These are phyloP conservation scores for Eupeodes corollae DNA, from an alignment of 1,140 invertebrate species.

Conservation along the genomic window DNA sequence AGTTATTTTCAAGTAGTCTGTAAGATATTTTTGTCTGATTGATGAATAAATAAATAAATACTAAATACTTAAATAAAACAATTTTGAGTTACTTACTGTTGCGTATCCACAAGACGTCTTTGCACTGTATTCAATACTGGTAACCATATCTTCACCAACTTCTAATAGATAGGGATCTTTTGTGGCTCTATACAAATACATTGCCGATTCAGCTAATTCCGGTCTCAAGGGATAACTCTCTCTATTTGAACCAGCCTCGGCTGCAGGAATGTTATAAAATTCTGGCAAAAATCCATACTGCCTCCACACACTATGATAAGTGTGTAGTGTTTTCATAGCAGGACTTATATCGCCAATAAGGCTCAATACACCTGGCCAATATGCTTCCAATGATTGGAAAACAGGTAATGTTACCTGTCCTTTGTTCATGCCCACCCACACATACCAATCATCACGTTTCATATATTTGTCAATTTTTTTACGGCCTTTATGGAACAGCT, in stretches of 20 bases:
- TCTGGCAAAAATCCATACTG: slow-evolving; percentile 96
- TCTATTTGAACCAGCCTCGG: slow-evolving; percentile 67
- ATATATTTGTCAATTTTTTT: slow-evolving; percentile 79
- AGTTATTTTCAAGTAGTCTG: too few species aligned
- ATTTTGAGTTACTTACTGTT: slow-evolving; percentile 51
- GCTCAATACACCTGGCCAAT: slow-evolving; percentile 94
- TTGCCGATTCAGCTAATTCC: slow-evolving; percentile 90
- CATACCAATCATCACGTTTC: slow-evolving; percentile 87
- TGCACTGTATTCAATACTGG: slow-evolving; percentile 80
- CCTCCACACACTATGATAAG: slow-evolving; percentile 92
- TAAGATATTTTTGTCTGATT: too few species aligned
- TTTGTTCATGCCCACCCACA: slow-evolving; percentile 93
- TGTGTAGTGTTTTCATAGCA: slow-evolving; percentile 85
- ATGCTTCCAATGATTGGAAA: slow-evolving; percentile 96
- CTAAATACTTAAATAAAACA: too few species aligned
- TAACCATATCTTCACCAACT: slow-evolving; percentile 80
- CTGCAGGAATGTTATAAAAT: slow-evolving; percentile 89
- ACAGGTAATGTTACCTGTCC: slow-evolving; percentile 91
- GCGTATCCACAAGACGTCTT: slow-evolving; percentile 94
- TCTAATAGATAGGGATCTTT: slow-evolving; percentile 83
- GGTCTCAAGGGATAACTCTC: slow-evolving; percentile 93
- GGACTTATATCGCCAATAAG: slow-evolving; percentile 79
- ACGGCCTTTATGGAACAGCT: slow-evolving; percentile 80
- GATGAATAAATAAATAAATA: too few species aligned
- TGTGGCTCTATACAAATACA: slow-evolving; percentile 93